Base-by-base conservation (phyloP, 2,797 vertebrate species). In the Alca torda region DNA sequence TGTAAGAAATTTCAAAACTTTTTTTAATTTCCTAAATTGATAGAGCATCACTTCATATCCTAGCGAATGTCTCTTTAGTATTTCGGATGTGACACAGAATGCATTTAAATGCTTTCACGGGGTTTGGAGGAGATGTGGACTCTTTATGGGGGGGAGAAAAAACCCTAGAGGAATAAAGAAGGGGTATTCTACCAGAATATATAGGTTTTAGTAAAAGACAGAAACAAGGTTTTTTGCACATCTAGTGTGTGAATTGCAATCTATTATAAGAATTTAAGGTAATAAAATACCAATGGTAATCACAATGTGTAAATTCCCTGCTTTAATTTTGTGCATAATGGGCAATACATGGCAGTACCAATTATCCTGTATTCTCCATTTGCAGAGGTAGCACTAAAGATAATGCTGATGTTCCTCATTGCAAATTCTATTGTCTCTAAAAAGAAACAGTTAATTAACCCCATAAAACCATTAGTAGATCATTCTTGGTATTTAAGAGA, bases 281-380 rank as follows among this genome's bases (percentile, higher is more conserved):
- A 70, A 81, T 96, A 93, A 95, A 95, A 60, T 76, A 84, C 60
- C 56, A 50, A 11, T 64, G 76, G 63, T 91, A 92, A 91, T 95
- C 84, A n/a, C 95, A 84, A 31, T 16, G 54, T 84, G 63, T 84
- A 94, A 81, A 93, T 93, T 93, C 90, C 23, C 50, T 77, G 81
- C 87, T 48, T 80, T 77, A 91, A 87, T 96, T 95, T 72, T 25
- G 48, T 39, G 82, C 77, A 51, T 95, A 97, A 97, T 89, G 67
- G 92, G 79, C 77, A 96, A 87, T 93, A 72, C 41, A 69, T 41
- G 90, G 77, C 74, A 75, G 63, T 48, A 31, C 50, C 89, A 96
- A 97, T 98, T 97, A 96, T 75, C 90, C 74, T n/a, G 74, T 26
- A 5, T 50, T 95, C 96, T 75, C 96, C 93, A 74, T 90, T 97